Percentiles rank a stretch among this genome's conserved stretches.
These are phyloP conservation scores for Micropoecilia bifurca DNA, from an alignment of 2,797 vertebrate species.

Conservation along the genomic window DNA sequence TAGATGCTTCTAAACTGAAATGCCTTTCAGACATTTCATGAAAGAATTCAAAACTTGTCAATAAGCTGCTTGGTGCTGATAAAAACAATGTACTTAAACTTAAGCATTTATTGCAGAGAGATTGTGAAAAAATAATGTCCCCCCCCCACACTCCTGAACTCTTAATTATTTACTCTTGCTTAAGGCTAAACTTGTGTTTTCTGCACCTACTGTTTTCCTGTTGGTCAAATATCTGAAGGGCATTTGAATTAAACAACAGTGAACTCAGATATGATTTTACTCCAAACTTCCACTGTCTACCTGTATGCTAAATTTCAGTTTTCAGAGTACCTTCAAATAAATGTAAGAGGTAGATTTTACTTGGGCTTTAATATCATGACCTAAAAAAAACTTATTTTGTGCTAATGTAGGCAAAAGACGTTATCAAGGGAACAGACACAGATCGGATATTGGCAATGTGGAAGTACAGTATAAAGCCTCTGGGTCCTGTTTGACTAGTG, in stretches of 20 bases:
- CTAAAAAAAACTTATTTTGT: conserved; percentile 12
- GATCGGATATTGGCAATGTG: conserved; percentile 4
- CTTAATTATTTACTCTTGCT: not conserved
- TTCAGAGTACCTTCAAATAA: not conserved
- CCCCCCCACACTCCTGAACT: not conserved
- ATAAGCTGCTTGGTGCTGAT: not conserved
- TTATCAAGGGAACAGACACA: not conserved
- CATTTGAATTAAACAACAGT: conserved; percentile 12
- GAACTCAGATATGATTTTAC: conserved; percentile 20
- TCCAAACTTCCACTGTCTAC: conserved; percentile 20
- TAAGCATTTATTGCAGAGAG: no score
- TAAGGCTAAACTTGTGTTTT: conserved; percentile 7
- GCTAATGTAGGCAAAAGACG: conserved; percentile 2
- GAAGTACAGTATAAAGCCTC: conserved; percentile 3
- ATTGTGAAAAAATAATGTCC: no score
- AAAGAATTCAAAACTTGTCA: not conserved
- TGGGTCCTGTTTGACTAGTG: conserved; percentile 11
- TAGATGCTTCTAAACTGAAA: not conserved
- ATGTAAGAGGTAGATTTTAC: not conserved
- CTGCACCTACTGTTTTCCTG: conserved; percentile 17
- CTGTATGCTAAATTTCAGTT: not conserved
- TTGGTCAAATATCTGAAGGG: conserved; percentile 21
- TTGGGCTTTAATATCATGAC: not conserved
- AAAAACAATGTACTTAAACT: not conserved
- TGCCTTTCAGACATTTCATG: not conserved